These are phyloP conservation scores for Acridotheres tristis DNA, from an alignment of 2,797 vertebrate genomes.

Conservation along the genomic window DNA sequence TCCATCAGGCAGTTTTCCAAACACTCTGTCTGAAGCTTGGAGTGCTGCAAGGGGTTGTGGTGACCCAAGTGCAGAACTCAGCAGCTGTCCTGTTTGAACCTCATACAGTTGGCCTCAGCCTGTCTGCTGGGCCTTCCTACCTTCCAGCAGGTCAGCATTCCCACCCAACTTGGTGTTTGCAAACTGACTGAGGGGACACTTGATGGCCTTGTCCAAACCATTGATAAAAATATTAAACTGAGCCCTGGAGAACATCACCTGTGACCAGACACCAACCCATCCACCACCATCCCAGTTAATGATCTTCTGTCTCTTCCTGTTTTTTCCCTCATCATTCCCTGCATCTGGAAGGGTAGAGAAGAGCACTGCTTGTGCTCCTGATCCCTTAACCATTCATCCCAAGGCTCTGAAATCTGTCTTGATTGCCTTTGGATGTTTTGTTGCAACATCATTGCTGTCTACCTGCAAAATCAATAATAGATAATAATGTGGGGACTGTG, in stretches of 20 bases:
- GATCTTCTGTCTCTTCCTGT: not conserved
- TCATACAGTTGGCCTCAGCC: not conserved
- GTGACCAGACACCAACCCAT: no score
- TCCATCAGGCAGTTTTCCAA: not conserved
- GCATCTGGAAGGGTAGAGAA: not conserved
- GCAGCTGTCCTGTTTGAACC: not conserved
- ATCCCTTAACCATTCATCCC: not conserved
- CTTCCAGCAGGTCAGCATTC: not conserved
- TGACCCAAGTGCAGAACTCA: not conserved
- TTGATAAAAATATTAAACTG: not conserved
- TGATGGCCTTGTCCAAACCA: not conserved
- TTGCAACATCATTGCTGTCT: not conserved
- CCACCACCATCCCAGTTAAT: not conserved
- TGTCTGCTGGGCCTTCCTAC: not conserved
- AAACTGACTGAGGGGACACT: not conserved
- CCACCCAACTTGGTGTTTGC: not conserved
- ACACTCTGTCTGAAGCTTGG: not conserved
- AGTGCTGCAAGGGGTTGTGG: rapidly evolving
- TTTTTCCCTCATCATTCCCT: not conserved
- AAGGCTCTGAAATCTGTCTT: not conserved
- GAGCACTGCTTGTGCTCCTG: not conserved
- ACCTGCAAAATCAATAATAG: not conserved
- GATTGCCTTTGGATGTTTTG: not conserved
- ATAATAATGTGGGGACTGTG: not conserved
- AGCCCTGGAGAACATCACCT: not conserved